A percentile compares a stretch with the other conserved stretches of the same genome.
Evolutionary conservation across 2,888 invertebrate species (phyloP).

Genomic region (Psylliodes chrysocephalus): DNA sequence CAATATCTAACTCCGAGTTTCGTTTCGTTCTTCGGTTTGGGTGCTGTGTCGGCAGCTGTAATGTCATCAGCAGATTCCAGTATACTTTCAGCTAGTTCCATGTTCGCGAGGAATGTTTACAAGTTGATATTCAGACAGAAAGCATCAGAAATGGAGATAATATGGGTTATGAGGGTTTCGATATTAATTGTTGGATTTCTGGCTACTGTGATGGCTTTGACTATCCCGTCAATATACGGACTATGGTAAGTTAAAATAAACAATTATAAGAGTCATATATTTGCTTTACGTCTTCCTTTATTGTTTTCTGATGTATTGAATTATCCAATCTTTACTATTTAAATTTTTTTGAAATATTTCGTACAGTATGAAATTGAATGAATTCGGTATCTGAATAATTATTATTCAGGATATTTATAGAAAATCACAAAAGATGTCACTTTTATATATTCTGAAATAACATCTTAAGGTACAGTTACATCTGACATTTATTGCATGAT

Average conservation of each 20-base stretch:
- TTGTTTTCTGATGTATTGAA: too few relatives aligned
- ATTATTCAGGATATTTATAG: too few relatives aligned
- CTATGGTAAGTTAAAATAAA: slow-evolving; percentile 80
- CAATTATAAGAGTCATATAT: too few relatives aligned
- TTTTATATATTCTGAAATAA: too few relatives aligned
- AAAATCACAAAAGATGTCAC: too few relatives aligned
- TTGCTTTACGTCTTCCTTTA: too few relatives aligned
- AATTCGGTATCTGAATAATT: too few relatives aligned
- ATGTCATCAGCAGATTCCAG: slow-evolving; percentile 99
- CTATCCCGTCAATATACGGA: slow-evolving; percentile 97
- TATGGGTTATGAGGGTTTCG: slow-evolving; percentile 92
- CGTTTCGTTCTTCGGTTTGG: slow-evolving; percentile 92
- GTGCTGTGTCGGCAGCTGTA: slow-evolving; percentile 98
- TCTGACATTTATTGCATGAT: too few relatives aligned
- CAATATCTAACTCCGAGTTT: slow-evolving; percentile 96
- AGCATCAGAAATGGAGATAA: slow-evolving; percentile 97
- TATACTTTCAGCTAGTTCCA: slow-evolving; percentile 96
- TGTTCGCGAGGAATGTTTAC: slow-evolving; percentile 99
- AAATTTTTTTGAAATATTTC: too few relatives aligned
- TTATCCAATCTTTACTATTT: too few relatives aligned
- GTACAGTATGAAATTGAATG: too few relatives aligned
- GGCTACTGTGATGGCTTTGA: slow-evolving; percentile 95
- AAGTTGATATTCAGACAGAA: slow-evolving; percentile 95
- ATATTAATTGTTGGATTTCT: slow-evolving; percentile 93
- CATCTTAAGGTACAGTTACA: too few relatives aligned